Percentiles rank a stretch among this genome's conserved stretches.
phyloP scores from a whole-genome alignment of 2,888 invertebrate genomes.

The Melipona beecheii region DNA sequence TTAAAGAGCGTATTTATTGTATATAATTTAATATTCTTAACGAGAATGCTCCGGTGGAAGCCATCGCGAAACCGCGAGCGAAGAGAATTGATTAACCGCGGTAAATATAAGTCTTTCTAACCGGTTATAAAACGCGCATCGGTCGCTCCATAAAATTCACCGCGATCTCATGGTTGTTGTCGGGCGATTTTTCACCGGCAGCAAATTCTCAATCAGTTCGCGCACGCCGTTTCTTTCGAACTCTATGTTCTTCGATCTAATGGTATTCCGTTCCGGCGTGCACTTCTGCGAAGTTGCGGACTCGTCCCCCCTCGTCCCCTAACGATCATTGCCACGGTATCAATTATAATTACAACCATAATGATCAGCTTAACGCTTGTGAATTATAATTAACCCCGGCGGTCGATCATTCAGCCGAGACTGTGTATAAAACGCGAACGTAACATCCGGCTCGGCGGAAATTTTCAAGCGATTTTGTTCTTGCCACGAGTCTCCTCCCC shows the following conservation, averaged over 20 bases:
- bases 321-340: not conserved
- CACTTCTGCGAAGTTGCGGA: not conserved
- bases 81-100: constrained; percentile 10
- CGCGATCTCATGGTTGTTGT: not conserved
- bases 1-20: not conserved
- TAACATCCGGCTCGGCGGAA: not conserved
- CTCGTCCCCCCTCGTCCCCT: not conserved
- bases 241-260: not conserved
- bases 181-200: not conserved
- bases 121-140: not conserved
- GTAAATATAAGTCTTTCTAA: not conserved
- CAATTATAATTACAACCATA: not conserved
- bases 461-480: constrained; percentile 3
- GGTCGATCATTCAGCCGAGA: not conserved
- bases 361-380: not conserved
- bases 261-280: not conserved
- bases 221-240: not conserved
- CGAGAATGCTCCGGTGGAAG: not conserved
- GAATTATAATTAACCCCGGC: constrained; percentile 3
- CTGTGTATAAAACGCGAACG: not conserved
- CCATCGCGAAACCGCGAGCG: not conserved
- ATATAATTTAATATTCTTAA: constrained; percentile 21
- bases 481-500: not conserved
- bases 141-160: not conserved
- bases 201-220: not conserved